Percentiles rank a stretch among this genome's conserved stretches.
Conservation (phyloP, 2,888 invertebrate species). For the Noctuana brunneofusca region DNA sequence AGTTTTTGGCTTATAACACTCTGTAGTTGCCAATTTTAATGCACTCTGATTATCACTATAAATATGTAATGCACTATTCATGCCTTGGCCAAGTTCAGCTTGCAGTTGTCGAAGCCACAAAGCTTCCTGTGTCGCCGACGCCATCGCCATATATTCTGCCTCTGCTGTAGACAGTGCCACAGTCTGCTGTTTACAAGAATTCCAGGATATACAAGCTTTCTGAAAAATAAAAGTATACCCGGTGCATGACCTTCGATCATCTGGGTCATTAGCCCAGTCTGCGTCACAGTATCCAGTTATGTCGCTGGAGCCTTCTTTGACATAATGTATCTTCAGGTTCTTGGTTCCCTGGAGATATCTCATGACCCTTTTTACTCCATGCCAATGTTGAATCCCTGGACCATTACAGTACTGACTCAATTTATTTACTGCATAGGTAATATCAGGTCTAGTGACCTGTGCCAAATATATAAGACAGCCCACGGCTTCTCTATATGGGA, state of each 20-base stretch:
- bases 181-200: slow-evolving; percentile 31
- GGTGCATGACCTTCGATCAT: slow-evolving; percentile 42
- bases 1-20: slow-evolving; percentile 41
- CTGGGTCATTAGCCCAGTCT: slow-evolving; percentile 42
- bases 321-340: slow-evolving; percentile 33
- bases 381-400: background rate
- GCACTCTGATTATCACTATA: slow-evolving; percentile 35
- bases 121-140: slow-evolving; percentile 39
- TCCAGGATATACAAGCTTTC: slow-evolving; percentile 41
- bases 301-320: background rate
- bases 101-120: slow-evolving; percentile 37
- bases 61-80: background rate
- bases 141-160: slow-evolving; percentile 36
- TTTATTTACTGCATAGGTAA: background rate
- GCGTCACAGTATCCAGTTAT: slow-evolving; percentile 42
- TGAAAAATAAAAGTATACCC: slow-evolving; percentile 44
- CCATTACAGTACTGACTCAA: background rate
- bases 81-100: slow-evolving; percentile 34
- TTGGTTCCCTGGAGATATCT: slow-evolving; percentile 22
- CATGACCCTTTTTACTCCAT: too few species aligned
- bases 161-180: slow-evolving; percentile 43
- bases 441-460: background rate
- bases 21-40: slow-evolving; percentile 39
- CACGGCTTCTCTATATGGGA: background rate
- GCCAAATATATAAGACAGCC: background rate